A percentile compares a stretch with the other conserved stretches of the same genome.
Conservation (phyloP, 1,140 invertebrate species). For the Bombus haemorrhoidalis region DNA sequence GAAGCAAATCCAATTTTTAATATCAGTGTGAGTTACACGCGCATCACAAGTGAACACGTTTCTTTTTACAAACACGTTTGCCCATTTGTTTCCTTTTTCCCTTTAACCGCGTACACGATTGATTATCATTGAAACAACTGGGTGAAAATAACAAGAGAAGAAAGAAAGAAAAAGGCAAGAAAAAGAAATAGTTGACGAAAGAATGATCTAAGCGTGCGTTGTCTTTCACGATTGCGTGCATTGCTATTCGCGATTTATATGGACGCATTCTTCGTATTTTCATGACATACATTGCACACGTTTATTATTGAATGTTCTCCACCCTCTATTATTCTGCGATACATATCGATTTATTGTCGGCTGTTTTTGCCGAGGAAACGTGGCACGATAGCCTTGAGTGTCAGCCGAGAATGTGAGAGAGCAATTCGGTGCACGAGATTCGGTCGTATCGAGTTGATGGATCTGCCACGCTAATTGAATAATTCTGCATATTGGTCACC, state of each 20-base stretch:
- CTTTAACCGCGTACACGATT: not conserved
- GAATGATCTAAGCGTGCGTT: not conserved
- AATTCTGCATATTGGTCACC: too few species aligned
- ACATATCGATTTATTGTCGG: constrained; percentile 26
- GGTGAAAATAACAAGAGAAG: not conserved
- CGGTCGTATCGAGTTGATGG: not conserved
- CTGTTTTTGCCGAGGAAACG: constrained; percentile 9
- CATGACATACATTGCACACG: not conserved
- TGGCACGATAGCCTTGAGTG: constrained; percentile 17
- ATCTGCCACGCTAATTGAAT: too few species aligned
- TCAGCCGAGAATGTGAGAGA: constrained; percentile 12
- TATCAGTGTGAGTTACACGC: not conserved
- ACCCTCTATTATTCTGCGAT: constrained; percentile 31
- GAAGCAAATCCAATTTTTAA: not conserved
- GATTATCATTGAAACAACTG: not conserved
- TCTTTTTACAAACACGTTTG: not conserved
- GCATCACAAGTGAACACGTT: not conserved
- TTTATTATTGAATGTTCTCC: constrained; percentile 32
- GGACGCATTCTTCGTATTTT: constrained; percentile 14
- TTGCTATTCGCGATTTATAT: not conserved
- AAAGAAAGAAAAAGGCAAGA: not conserved
- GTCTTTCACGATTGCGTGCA: constrained; percentile 7
- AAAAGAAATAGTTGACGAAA: too few species aligned
- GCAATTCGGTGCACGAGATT: constrained; percentile 17
- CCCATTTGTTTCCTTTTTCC: not conserved